Conservation (phyloP, 1,140 invertebrate species). For the Adelges cooleyi region DNA sequence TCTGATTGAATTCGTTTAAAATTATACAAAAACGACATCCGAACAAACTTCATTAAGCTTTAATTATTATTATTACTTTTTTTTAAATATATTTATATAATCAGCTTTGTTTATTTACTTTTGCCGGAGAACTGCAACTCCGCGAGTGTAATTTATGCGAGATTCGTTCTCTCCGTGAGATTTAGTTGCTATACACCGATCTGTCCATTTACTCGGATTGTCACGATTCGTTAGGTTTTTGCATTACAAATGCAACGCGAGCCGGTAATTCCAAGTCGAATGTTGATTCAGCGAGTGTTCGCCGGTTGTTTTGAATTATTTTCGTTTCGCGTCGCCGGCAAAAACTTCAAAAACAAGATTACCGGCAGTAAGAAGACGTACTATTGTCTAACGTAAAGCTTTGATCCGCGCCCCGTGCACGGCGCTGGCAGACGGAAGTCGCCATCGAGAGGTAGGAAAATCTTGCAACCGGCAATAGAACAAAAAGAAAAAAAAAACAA, state of each 20-base stretch:
- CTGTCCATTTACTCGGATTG: slow-evolving; percentile 8
- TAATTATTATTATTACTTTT: slow-evolving; percentile 19
- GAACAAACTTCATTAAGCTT: slow-evolving; percentile 9
- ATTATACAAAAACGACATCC: background rate
- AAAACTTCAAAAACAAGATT: too few relatives aligned
- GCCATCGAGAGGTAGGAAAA: background rate
- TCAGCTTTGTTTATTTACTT: slow-evolving; percentile 22
- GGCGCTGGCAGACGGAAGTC: too few relatives aligned
- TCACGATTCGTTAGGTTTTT: slow-evolving; percentile 28
- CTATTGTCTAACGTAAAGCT: too few relatives aligned
- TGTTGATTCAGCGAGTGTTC: background rate
- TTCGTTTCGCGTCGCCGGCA: background rate
- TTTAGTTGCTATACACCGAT: background rate
- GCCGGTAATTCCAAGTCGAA: background rate
- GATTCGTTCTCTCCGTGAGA: background rate
- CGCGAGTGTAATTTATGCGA: slow-evolving; percentile 14
- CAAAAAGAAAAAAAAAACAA: too few relatives aligned
- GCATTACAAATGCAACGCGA: slow-evolving; percentile 7
- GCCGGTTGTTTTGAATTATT: background rate
- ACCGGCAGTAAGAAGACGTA: too few relatives aligned
- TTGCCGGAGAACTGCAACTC: background rate
- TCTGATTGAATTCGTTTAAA: too few relatives aligned
- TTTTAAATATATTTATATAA: too few relatives aligned
- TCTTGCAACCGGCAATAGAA: background rate
- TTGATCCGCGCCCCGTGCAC: too few relatives aligned